Evolutionary conservation across 2,888 invertebrate genomes (phyloP).

Genomic region (Marasmarcha lunaedactyla): DNA sequence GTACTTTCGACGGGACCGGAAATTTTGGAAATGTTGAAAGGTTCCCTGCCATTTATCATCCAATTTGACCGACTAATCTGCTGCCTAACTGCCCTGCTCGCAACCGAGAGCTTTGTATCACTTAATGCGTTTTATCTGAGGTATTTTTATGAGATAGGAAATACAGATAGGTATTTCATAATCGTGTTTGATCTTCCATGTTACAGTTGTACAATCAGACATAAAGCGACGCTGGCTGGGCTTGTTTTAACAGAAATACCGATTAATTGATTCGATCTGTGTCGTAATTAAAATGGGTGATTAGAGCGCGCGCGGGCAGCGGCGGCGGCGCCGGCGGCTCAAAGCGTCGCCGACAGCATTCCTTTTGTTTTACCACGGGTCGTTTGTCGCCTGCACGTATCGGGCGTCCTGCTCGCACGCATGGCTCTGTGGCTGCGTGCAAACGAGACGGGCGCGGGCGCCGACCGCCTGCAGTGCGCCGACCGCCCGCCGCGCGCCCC

Average conservation of each 20-base stretch:
- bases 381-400: slow-evolving; percentile 62
- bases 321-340: slow-evolving; percentile 67
- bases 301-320: slow-evolving; percentile 65
- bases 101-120: not conserved
- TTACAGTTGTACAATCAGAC: not conserved
- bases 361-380: slow-evolving; percentile 71
- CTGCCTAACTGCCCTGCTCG: not conserved
- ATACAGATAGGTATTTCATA: slow-evolving; percentile 20
- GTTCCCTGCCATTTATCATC: not conserved
- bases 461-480: slow-evolving; percentile 59
- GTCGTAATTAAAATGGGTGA: slow-evolving; percentile 70
- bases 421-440: slow-evolving; percentile 18
- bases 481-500: slow-evolving; percentile 56
- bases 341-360: slow-evolving; percentile 69
- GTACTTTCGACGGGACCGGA: not conserved
- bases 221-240: slow-evolving; percentile 19
- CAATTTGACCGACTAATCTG: not conserved
- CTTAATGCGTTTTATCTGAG: not conserved
- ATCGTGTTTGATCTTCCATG: slow-evolving; percentile 33
- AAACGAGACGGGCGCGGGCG: slow-evolving; percentile 55
- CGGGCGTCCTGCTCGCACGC: slow-evolving; percentile 26
- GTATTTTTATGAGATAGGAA: slow-evolving; percentile 34
- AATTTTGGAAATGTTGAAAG: not conserved
- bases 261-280: slow-evolving; percentile 71
- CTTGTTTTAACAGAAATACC: slow-evolving; percentile 67